Base-by-base conservation (phyloP, 2,888 invertebrate genomes). In the Chydorus sphaericus region DNA sequence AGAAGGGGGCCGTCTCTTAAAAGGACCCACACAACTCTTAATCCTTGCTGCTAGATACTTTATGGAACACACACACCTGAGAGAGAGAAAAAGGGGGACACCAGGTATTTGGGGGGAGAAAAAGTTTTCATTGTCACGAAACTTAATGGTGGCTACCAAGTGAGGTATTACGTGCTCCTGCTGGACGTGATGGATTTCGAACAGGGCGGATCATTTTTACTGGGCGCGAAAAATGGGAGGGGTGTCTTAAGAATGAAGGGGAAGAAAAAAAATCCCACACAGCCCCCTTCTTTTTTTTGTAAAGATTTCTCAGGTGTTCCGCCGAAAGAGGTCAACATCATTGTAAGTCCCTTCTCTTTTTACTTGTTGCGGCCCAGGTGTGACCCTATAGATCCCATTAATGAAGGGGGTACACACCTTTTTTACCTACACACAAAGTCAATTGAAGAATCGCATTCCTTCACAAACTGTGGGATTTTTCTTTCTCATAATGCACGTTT, bases 291-390 rank as follows among this genome's bases (percentile, higher is more conserved):
- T n/a, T n/a, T n/a, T n/a, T n/a, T n/a, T n/a, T n/a, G n/a, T n/a
- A n/a, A n/a, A n/a, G 44, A 26, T 44, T 44, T 44, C 44, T 44
- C 44, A 44, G 44, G 44, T 26, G 44, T 16, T 7, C 20, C 44
- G n/a, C 18, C 11, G 26, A 16, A 16, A 39, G 23, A 44, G 44
- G 44, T 44, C 44, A 44, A 44, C 44, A 44, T 44, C 44, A 44
- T 44, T 44, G 44, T 44, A n/a, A n/a, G n/a, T n/a, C n/a, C n/a
- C n/a, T n/a, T n/a, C n/a, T n/a, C n/a, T n/a, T n/a, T n/a, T n/a
- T n/a, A n/a, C n/a, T n/a, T n/a, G n/a, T n/a, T n/a, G n/a, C 44
- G 14, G 44, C 44, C 44, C 44, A 44, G 44, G 44, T 44, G 44
- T 44, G 44, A 44, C 44, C 44, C 44, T 28, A 26, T 44, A 23